Conservation (phyloP, 2,797 vertebrate genomes). For the Zalophus californianus region DNA sequence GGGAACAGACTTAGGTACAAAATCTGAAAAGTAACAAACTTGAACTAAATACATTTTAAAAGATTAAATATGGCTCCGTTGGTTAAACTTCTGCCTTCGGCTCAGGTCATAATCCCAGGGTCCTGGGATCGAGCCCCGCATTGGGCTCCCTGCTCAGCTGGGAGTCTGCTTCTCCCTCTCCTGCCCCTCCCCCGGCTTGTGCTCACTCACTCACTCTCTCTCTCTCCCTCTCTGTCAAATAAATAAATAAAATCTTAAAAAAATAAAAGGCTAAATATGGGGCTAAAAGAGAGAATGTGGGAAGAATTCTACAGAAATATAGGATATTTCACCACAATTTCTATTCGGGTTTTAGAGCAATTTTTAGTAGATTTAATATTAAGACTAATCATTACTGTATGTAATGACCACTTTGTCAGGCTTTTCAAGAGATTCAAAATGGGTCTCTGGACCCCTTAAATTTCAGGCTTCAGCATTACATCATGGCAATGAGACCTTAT, state of each 20-base stretch:
- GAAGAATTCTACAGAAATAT: background rate
- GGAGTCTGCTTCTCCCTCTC: too few species aligned
- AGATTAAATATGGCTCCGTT: background rate
- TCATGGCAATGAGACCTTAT: background rate
- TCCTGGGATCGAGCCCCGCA: too few species aligned
- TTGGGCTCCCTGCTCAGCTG: too few species aligned
- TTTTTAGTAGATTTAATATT: background rate
- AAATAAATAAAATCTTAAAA: background rate
- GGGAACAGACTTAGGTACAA: background rate
- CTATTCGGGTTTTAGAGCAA: background rate
- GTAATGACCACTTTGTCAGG: background rate
- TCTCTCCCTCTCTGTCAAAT: too few species aligned
- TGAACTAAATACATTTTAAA: slow-evolving; percentile 4
- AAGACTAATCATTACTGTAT: background rate
- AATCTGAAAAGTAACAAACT: background rate
- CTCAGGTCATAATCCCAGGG: too few species aligned
- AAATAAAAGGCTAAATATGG: background rate
- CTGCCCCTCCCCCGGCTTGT: too few species aligned
- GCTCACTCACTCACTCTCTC: too few species aligned
- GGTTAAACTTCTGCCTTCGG: too few species aligned
- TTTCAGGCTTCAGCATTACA: background rate
- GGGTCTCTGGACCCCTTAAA: background rate
- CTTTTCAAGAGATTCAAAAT: background rate
- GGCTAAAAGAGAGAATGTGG: background rate
- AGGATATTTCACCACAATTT: background rate